Conservation (phyloP, 1,140 invertebrate species). For the Patella vulgata region DNA sequence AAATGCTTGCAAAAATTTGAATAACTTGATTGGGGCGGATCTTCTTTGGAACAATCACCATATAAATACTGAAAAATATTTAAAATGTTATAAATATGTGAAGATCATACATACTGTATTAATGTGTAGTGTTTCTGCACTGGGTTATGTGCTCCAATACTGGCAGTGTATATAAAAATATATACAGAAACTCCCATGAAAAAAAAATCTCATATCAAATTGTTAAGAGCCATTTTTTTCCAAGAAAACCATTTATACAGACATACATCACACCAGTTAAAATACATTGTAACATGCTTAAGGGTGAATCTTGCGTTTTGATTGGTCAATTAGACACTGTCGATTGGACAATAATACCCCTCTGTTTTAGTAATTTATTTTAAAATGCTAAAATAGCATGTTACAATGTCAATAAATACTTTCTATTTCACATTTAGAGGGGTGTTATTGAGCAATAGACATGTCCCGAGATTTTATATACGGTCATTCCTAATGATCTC, state of each 20-base stretch:
- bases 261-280: not conserved
- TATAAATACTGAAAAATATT: conserved; percentile 50
- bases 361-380: too few relatives aligned
- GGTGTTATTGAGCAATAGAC: too few relatives aligned
- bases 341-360: too few relatives aligned
- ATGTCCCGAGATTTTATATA: not conserved
- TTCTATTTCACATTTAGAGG: too few relatives aligned
- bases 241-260: not conserved
- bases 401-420: too few relatives aligned
- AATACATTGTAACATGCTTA: too few relatives aligned
- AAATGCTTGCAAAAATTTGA: conserved; percentile 54
- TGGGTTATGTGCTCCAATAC: not conserved
- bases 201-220: not conserved
- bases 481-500: too few relatives aligned
- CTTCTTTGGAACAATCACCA: conserved; percentile 55
- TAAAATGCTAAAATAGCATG: too few relatives aligned
- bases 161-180: too few relatives aligned
- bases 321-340: too few relatives aligned
- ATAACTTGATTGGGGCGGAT: conserved; percentile 58
- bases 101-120: not conserved
- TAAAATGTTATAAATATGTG: not conserved
- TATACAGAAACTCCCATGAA: not conserved
- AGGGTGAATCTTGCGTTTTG: too few relatives aligned
- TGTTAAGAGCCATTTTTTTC: not conserved
- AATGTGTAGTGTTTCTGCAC: not conserved